Base-by-base conservation (phyloP, 2,113 vertebrate genomes). In the Microcebus ravelobensis region DNA sequence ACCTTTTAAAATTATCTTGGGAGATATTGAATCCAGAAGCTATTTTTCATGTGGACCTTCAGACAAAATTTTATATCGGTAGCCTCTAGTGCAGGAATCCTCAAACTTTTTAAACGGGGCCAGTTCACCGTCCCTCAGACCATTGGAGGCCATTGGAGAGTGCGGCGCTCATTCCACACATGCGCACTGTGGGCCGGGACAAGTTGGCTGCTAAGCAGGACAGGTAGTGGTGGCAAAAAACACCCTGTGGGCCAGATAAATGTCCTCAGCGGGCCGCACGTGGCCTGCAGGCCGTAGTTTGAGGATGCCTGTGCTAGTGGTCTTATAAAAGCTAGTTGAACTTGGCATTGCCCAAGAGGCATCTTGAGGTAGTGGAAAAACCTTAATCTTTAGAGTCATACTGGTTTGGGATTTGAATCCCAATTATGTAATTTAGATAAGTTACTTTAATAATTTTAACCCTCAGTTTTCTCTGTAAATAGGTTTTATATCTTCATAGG, bases 11-110 rank as follows among this genome's bases (percentile, higher is more conserved):
- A 82, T 82, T 55, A 4, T 84, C 67, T 76, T 80, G 68, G 67
- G 95, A 84, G 94, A 87, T 88, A 67, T 0, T 92, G 82, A 92
- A 70, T 87, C 94, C 63, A 83, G 74, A 85, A 42, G 45, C 45
- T 67, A 31, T 89, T 85, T 97, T 94, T 96, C 65, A 50, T 67
- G 4, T 42, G 48, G 20, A 39, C 34, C 67, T 95, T 82, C 67
- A 95, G 52, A 81, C 25, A 34, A 36, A 88, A 81, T 79, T 95
- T 94, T 89, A 17, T 90, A 29, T 65, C 36, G 34, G n/a, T 45
- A 59, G 71, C 79, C 76, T 94, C 77, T 27, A 29, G 42, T 45
- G 42, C 42, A 45, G 42, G 42, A 45, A 8, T 45, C 42, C 42
- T 45, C 42, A 45, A 45, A 45, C 42, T 45, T 45, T 45, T 45